These are phyloP conservation scores for Tubulanus polymorphus DNA, from an alignment of 2,888 invertebrate species.

Conservation along the genomic window DNA sequence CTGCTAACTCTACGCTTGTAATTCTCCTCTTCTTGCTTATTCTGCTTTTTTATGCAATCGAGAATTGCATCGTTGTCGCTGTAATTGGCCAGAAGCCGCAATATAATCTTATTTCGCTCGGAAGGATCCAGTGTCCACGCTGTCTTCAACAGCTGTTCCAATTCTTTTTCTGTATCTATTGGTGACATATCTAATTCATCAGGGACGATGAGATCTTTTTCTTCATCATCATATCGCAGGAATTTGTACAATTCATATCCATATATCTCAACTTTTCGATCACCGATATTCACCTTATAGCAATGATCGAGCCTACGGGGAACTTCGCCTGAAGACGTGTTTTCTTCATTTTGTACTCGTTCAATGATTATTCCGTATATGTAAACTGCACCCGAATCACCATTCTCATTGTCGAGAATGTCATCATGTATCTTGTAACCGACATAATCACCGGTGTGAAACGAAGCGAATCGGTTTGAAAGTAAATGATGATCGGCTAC, in stretches of 20 bases:
- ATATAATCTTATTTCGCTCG: slow-evolving; percentile 19
- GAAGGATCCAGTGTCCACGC: background rate
- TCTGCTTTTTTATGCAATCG: background rate
- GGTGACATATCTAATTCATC: no score
- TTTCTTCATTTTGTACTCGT: background rate
- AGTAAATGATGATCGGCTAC: slow-evolving; percentile 18
- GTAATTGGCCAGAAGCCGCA: slow-evolving; percentile 25
- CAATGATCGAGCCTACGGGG: background rate
- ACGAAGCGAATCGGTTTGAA: slow-evolving; percentile 17
- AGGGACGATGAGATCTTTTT: no score
- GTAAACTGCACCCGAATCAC: background rate
- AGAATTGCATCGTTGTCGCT: slow-evolving; percentile 22
- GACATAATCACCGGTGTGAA: slow-evolving; percentile 20
- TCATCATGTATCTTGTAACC: slow-evolving; percentile 23
- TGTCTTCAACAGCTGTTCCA: slow-evolving; percentile 17
- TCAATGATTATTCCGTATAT: background rate
- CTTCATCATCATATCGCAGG: slow-evolving; percentile 1
- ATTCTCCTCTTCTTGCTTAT: background rate
- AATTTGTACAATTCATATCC: slow-evolving; percentile 18
- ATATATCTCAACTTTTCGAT: slow-evolving; percentile 1
- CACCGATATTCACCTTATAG: slow-evolving; percentile 13
- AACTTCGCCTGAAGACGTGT: background rate
- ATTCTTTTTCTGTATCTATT: slow-evolving; percentile 16
- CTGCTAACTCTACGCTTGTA: background rate
- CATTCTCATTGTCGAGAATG: background rate